Evolutionary conservation across 2,797 vertebrate genomes (phyloP).

Genomic region (Falco columbarius): DNA sequence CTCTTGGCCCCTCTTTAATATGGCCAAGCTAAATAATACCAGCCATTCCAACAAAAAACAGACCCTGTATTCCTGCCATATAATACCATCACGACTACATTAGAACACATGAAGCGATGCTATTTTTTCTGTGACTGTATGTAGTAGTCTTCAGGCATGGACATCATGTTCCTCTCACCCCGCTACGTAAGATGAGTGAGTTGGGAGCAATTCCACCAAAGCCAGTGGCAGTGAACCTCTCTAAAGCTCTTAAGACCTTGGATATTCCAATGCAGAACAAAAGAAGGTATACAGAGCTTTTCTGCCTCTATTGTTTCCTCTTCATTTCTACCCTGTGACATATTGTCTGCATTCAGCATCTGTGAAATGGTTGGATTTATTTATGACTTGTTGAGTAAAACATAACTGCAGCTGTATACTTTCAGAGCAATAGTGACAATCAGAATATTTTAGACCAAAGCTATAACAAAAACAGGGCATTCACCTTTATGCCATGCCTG

Average conservation of each 20-base stretch:
- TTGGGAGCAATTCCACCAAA: background rate
- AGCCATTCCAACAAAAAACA: background rate
- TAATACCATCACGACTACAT: background rate
- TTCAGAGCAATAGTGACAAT: background rate
- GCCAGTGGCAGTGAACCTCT: background rate
- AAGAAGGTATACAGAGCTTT: background rate
- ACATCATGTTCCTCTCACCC: background rate
- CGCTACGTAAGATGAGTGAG: background rate
- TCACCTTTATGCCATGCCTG: background rate
- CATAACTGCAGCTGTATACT: background rate
- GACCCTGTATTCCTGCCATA: background rate
- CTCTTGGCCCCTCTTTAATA: background rate
- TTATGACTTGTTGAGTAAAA: slow-evolving; percentile 13
- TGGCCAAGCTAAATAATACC: background rate
- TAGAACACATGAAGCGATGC: background rate
- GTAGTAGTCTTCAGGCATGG: background rate
- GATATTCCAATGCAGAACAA: background rate
- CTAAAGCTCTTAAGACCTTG: background rate
- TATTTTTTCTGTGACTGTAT: background rate
- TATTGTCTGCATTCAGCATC: background rate
- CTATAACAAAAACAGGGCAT: background rate
- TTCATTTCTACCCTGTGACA: background rate
- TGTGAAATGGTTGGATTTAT: background rate
- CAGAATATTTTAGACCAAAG: slow-evolving; percentile 1
- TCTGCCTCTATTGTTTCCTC: background rate